Evolutionary conservation across 2,113 vertebrate species (phyloP), one percentile per base, ranked within the genome.

Genomic region (Apus apus): DNA sequence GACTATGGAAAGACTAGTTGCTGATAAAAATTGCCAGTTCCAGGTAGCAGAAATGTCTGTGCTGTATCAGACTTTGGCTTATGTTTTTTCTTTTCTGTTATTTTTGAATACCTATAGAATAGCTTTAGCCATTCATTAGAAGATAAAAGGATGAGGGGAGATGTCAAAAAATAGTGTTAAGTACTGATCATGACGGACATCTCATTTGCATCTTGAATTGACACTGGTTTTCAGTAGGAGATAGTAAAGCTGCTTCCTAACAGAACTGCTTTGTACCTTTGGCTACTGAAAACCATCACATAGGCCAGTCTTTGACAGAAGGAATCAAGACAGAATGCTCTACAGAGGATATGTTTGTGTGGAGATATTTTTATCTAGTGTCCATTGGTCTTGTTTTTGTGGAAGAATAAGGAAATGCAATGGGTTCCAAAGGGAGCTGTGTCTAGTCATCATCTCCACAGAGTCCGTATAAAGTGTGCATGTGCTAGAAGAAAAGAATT

Each of bases 201-300:
- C 51, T 89, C 30, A 66, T 89, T 74, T 85, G 29, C 48, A 75
- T 89, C 60, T 75, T 58, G 65, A 89, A 75, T 51, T 87, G 51
- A 58, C 38, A 12, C n/a, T 27, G 51, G 51, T 29, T 85, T 93
- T 82, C 62, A 79, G 40, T 20, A 65, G 38, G 60, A 87, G 48
- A 43, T 78, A 67, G 15, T 85, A 75, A 91, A 89, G 62, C 36
- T 5, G 6, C 54, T 72, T 91, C 23, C 30, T 65, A 65, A 82
- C 45, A 82, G 60, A 92, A 26, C 58, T 85, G 61, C 61, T 79
- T 94, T 94, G 80, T 90, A 87, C 61, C 71, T 79, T 61, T 48
- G 75, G 71, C 50, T 72, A 3, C 62, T 70, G 62, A 60, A 72
- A 73, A 73, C 51, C 30, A 14, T 76, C 5, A 1, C 62, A 61